Base-by-base conservation (phyloP, 1,140 invertebrate genomes). In the Zaprionus inermis region DNA sequence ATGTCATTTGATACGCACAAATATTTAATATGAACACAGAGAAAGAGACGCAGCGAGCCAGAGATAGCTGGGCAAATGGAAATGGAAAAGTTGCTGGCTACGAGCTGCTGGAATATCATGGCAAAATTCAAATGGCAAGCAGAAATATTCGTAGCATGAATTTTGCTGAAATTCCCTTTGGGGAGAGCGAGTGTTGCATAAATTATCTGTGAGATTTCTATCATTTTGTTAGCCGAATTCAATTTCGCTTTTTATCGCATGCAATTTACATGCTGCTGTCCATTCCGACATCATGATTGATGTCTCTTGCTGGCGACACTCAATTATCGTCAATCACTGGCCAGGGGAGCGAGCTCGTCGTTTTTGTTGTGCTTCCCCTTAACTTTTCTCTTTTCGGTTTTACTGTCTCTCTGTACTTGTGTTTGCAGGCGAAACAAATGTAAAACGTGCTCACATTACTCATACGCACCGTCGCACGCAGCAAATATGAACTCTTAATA, bases 281-380 rank as follows among this genome's bases (percentile, higher is more conserved):
- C 84, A 88, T 80, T 80, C 65, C 80, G 83, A 88, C 83, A 79
- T 72, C 83, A 89, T 89, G 83, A 88, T 88, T 89, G 83, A 88
- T 88, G 83, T 77, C 79, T 56, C 56, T 61, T 77, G 83, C 83
- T 30, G 79, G 84, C 83, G 83, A 88, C 83, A 88, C 84, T 88
- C 83, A 88, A 88, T 88, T 88, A 88, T 88, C 80, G 83, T 88
- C 83, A 88, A 89, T 88, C 83, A 88, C 83, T 80, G 66, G 84
- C 63, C 79, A 72, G 24, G 24, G 24, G 24, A 28, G 24, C 1
- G 58, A 69, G 59, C 51, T 57, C 69, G 49, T 52, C 38, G 14
- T 46, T 64, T 49, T 61, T n/a, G 55, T 63, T 85, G 59, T 38
- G 14, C 5, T 6, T 44, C 38, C 38, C 64, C 32, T 49, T 46